A percentile compares a stretch with the other conserved stretches of the same genome.
Conservation (phyloP, 2,888 invertebrate genomes). For the Diaperis boleti region DNA sequence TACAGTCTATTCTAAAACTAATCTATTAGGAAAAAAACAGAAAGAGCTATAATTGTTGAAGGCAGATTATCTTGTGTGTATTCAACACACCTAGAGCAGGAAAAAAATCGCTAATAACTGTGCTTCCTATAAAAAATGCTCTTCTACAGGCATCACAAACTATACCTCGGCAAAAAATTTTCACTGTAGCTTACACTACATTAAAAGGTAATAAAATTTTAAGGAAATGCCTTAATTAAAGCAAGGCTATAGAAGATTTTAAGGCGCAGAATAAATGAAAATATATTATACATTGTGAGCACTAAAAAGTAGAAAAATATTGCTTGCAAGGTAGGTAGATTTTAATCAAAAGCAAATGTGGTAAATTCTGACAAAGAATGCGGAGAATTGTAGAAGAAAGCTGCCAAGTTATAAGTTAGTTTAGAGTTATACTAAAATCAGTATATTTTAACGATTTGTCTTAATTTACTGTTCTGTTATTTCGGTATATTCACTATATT, state of each 20-base stretch:
- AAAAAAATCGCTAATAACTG: slow-evolving; percentile 54
- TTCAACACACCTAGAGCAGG: slow-evolving; percentile 46
- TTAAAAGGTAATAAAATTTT: slow-evolving; percentile 11
- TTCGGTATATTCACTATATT: no score
- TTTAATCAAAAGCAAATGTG: no score
- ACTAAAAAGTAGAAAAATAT: neutral
- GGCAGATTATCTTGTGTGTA: slow-evolving; percentile 49
- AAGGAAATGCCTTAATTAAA: slow-evolving; percentile 8
- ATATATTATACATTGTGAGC: neutral
- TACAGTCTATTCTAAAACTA: slow-evolving; percentile 33
- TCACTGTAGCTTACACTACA: slow-evolving; percentile 24
- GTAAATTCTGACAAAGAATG: neutral
- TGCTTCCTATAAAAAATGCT: slow-evolving; percentile 49
- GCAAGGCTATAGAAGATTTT: neutral
- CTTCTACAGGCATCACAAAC: slow-evolving; percentile 64
- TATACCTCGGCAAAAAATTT: slow-evolving; percentile 62
- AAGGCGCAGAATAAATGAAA: neutral
- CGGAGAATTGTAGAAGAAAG: neutral
- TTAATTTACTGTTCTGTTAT: no score
- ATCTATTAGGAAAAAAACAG: slow-evolving; percentile 28
- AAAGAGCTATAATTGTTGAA: slow-evolving; percentile 47
- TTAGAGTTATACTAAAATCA: no score
- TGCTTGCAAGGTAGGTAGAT: neutral
- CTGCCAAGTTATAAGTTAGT: no score
- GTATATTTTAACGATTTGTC: no score